Evolutionary conservation across 2,888 invertebrate species (phyloP).

Genomic region (Hoplodrina ambigua): DNA sequence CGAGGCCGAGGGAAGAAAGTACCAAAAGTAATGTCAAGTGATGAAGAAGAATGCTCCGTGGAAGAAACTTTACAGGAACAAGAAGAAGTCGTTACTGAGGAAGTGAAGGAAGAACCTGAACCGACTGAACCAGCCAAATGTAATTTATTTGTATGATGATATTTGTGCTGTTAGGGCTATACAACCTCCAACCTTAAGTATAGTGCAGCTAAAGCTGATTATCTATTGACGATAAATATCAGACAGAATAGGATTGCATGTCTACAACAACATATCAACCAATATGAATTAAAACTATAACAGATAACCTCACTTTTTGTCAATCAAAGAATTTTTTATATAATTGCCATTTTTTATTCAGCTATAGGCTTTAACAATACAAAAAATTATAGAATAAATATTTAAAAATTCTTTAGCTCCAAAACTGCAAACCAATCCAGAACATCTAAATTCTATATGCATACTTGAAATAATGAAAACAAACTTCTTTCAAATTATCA

Average conservation of each 20-base stretch:
- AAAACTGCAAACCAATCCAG: neutral
- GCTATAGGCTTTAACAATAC: too few species aligned
- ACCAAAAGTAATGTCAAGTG: conserved; percentile 92
- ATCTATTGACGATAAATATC: neutral
- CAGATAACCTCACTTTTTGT: conserved; percentile 33
- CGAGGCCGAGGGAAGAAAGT: conserved; percentile 94
- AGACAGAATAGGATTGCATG: neutral
- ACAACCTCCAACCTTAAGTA: neutral
- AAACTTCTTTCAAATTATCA: conserved; percentile 44
- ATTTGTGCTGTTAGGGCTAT: neutral
- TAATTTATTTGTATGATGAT: conserved; percentile 65
- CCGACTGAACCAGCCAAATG: conserved; percentile 89
- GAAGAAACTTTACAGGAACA: conserved; percentile 89
- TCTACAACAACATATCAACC: neutral
- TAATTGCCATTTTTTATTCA: too few species aligned
- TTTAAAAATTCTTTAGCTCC: neutral
- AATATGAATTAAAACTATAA: neutral
- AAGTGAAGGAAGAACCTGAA: conserved; percentile 84
- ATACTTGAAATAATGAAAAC: conserved; percentile 28
- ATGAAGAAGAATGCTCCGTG: conserved; percentile 88
- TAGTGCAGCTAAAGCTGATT: neutral
- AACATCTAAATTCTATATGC: neutral
- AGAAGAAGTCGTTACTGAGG: conserved; percentile 85
- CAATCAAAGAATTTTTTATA: neutral
- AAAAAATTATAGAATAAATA: neutral